phyloP scores from a whole-genome alignment of 2,113 vertebrate genomes.

The Lutjanus erythropterus region DNA sequence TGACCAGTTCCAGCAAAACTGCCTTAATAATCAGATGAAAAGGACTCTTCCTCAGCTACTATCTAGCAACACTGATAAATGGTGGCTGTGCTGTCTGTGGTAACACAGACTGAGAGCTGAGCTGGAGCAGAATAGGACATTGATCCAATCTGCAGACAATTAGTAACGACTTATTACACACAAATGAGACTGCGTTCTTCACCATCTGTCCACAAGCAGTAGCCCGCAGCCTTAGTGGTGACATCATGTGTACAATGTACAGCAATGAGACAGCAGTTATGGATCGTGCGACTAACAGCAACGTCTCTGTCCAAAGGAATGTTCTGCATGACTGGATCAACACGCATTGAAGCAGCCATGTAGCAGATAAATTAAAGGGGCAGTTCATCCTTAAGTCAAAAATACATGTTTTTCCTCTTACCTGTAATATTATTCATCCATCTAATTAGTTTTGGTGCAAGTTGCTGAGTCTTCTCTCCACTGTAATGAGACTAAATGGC shows the following conservation, averaged over 20 bases:
- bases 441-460: too few relatives aligned
- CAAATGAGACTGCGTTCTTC: conserved; percentile 66
- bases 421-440: too few relatives aligned
- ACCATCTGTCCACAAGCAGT: conserved; percentile 67
- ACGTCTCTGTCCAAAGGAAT: conserved; percentile 5
- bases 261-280: conserved; percentile 11
- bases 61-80: conserved; percentile 46
- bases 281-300: background rate
- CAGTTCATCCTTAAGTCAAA: too few relatives aligned
- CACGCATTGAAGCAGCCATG: background rate
- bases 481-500: too few relatives aligned
- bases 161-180: conserved; percentile 81
- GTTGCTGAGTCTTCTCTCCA: too few relatives aligned
- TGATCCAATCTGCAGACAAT: conserved; percentile 79
- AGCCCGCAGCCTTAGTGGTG: conserved; percentile 31
- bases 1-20: conserved; percentile 33
- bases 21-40: conserved; percentile 33
- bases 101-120: conserved; percentile 43
- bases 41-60: conserved; percentile 31
- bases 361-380: background rate
- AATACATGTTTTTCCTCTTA: too few relatives aligned
- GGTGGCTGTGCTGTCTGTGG: conserved; percentile 3
- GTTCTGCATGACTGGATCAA: conserved; percentile 14
- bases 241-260: conserved; percentile 14
- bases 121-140: conserved; percentile 64